phyloP scores from a whole-genome alignment of 2,888 invertebrate genomes.

The Aphidoletes aphidimyza region DNA sequence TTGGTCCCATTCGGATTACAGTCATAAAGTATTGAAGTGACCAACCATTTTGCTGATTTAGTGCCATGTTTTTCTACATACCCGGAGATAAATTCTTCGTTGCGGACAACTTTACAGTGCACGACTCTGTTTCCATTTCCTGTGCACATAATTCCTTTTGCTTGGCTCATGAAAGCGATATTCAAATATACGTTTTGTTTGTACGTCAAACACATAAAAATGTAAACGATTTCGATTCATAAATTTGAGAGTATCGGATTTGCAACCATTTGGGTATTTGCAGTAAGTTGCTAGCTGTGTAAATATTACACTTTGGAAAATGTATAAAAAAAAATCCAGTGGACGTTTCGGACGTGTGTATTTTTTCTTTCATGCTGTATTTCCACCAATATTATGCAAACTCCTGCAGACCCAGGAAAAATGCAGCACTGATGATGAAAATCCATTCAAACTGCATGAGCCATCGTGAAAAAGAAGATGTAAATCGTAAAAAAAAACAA shows the following conservation, averaged over 20 bases:
- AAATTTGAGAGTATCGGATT: too few species aligned
- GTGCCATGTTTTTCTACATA: neutral
- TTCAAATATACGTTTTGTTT: neutral
- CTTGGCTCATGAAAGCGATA: neutral
- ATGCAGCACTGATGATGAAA: too few species aligned
- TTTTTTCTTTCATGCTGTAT: neutral
- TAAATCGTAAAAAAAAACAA: neutral
- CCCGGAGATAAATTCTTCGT: neutral
- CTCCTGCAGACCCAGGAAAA: too few species aligned
- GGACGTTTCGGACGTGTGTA: neutral
- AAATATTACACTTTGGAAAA: too few species aligned
- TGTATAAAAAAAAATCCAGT: neutral
- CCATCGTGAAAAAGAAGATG: neutral
- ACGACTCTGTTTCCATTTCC: neutral
- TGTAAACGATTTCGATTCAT: too few species aligned
- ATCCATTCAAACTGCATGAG: neutral
- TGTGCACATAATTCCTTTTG: neutral
- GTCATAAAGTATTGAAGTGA: slow-evolving; percentile 9
- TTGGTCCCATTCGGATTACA: slow-evolving; percentile 15
- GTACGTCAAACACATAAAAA: neutral
- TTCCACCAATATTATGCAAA: too few species aligned
- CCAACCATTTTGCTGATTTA: neutral
- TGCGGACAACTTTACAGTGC: neutral
- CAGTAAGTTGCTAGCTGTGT: too few species aligned
- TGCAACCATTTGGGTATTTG: too few species aligned